phyloP scores from a whole-genome alignment of 2,113 vertebrate species.

The Dryoscopus gambensis region DNA sequence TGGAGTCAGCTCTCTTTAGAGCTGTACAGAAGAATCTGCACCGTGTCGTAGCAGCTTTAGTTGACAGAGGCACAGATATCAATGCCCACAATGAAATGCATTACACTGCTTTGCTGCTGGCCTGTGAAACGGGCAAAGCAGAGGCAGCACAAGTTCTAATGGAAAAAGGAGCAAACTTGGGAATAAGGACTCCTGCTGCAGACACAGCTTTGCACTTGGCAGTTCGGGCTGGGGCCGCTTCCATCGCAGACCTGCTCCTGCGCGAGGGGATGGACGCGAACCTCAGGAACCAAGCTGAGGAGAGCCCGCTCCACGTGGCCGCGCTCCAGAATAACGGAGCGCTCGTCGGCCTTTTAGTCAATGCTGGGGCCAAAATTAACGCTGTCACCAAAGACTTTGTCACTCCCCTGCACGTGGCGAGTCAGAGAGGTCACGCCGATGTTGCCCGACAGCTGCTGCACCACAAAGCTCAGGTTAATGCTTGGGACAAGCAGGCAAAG shows the following conservation, averaged over 20 bases:
- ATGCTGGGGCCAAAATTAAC: constrained; percentile 71
- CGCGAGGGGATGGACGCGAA: constrained; percentile 66
- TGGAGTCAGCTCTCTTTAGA: constrained; percentile 71
- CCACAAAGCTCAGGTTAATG: constrained; percentile 57
- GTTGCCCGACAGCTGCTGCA: constrained; percentile 65
- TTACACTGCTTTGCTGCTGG: constrained; percentile 79
- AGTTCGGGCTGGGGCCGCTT: constrained; percentile 58
- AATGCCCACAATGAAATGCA: constrained; percentile 59
- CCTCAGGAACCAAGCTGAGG: constrained; percentile 51
- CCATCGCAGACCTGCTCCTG: constrained; percentile 58
- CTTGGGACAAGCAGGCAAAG: constrained; percentile 68
- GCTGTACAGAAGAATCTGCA: constrained; percentile 75
- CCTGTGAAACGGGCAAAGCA: constrained; percentile 67
- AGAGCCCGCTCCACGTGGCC: constrained; percentile 71
- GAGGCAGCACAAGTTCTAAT: constrained; percentile 70
- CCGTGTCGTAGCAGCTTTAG: constrained; percentile 52
- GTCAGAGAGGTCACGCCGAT: constrained; percentile 57
- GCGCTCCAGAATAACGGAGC: constrained; percentile 52
- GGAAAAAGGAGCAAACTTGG: constrained; percentile 55
- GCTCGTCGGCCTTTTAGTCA: constrained; percentile 50
- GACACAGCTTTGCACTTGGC: constrained; percentile 77
- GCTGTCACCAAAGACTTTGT: constrained; percentile 47
- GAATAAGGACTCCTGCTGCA: constrained; percentile 56
- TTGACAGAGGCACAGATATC: constrained; percentile 69
- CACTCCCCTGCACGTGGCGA: constrained; percentile 73